Evolutionary conservation across 2,888 invertebrate genomes (phyloP), one percentile per base, ranked within the genome.

Genomic region (Erpobdella octoculata): DNA sequence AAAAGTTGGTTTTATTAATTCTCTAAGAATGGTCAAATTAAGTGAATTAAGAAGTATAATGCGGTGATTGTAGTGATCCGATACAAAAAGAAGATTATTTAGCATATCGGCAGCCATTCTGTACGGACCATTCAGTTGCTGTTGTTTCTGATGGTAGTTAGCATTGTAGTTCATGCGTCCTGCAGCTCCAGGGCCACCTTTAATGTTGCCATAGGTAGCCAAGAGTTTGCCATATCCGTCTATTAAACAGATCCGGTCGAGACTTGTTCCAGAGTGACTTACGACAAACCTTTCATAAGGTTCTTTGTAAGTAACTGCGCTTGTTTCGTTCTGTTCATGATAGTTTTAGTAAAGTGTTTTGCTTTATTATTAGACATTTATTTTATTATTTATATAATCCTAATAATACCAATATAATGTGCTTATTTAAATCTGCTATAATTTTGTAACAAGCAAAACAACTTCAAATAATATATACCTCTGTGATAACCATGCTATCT

Each of bases 21-120:
- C 69, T 35, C 69, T 69, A 35, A 69, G n/a, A n/a, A 35, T 53
- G 21, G 48, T 69, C 12, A 69, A 28, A 18, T 53, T 53, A 15
- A 53, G 48, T 12, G 69, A 69, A 12, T 69, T 58, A 6, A 69
- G 69, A 3, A 69, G 36, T 18, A 69, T 25, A n/a, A 69, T 69
- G 35, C 69, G 53, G 53, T 69, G 69, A 35, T 69, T 69, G 58
- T 69, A 69, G 37, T 69, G 69, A 48, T 69, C 69, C 15, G 69
- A 69, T 25, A 69, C 58, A 36, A 69, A 69, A 15, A 69, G 21
- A n/a, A 69, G 69, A 48, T 69, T 69, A 58, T 69, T 48, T n/a
- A 69, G n/a, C 15, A 69, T 53, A 28, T 69, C 69, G 5, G 53
- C 69, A 18, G 35, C 38, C 28, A 69, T 58, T n/a, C 69, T 28